A percentile compares a stretch with the other conserved stretches of the same genome.
Conservation (phyloP, 1,140 invertebrate species). For the Gonatopus flavifemur region DNA sequence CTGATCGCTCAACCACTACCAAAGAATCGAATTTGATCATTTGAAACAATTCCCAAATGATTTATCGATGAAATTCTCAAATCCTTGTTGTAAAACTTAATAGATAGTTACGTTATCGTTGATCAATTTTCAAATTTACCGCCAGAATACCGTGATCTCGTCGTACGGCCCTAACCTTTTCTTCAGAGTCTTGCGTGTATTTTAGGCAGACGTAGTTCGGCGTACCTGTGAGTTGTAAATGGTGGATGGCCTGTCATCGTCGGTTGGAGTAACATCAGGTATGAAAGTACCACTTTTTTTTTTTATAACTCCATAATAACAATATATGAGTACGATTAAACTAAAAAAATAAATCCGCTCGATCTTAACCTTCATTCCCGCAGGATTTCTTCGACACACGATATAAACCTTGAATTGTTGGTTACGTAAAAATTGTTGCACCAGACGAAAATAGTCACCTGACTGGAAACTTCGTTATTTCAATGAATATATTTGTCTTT, state of each 20-base stretch:
- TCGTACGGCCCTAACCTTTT: not conserved
- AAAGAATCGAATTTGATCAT: no score
- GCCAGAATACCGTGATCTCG: not conserved
- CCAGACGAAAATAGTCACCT: slow-evolving; percentile 37
- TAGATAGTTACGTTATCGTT: not conserved
- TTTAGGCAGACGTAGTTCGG: slow-evolving; percentile 30
- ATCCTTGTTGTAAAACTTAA: no score
- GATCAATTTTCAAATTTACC: slow-evolving; percentile 11
- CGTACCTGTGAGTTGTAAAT: slow-evolving; percentile 45
- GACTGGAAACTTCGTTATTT: slow-evolving; percentile 15
- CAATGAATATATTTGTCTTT: no score
- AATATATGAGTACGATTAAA: not conserved
- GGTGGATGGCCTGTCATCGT: slow-evolving; percentile 48
- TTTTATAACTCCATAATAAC: not conserved
- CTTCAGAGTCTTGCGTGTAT: slow-evolving; percentile 22
- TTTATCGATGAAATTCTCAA: no score
- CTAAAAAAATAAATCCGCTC: not conserved
- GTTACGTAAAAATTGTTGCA: slow-evolving; percentile 44
- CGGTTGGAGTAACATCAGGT: slow-evolving; percentile 53
- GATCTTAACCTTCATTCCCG: not conserved
- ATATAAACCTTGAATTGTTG: no score
- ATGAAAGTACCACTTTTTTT: slow-evolving; percentile 14
- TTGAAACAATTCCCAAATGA: no score
- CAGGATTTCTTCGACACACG: not conserved
- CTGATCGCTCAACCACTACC: no score